Evolutionary conservation across 1,140 invertebrate species (phyloP), one percentile per base, ranked within the genome.

Genomic region (Ericerus pela): DNA sequence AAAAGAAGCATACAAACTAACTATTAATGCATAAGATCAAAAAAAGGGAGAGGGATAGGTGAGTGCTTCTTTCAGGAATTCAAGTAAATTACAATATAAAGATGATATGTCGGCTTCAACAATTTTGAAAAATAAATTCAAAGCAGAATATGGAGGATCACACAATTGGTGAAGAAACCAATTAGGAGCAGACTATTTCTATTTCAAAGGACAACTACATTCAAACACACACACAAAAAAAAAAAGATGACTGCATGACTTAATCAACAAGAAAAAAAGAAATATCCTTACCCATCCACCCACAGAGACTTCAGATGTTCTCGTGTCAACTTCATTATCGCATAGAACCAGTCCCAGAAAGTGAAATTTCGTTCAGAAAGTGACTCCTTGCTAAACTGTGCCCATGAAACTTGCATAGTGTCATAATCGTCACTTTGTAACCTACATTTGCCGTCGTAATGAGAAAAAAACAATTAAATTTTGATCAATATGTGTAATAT

Each of bases 301-400:
- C 92, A 96, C 1, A 88, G 84, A 36, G 79, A 80, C 56, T 87
- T 73, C 43, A 97, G 70, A 70, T 96, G 92, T 68, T 96, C 92
- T 64, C 88, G 80, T 1, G 92, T 96, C 18, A 98, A 75, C 72
- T 96, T 96, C 78, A 95, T 91, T 0, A 96, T 86, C 41, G 88
- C 86, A 73, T 94, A 96, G 72, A 96, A 96, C 93, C 93, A 96
- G 72, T 97, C 93, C 93, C 93, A 98, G 72, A 97, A 97, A 0
- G 93, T 96, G 66, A 96, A 96, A 63, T 81, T 87, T 55, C 92
- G 73, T 52, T 92, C 89, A 1, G 83, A 84, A 29, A 97, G 70
- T 0, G 91, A 85, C 69, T 96, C 92, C 73, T 96, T 92, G 65
- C 85, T 93, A 68, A 94, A 94, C 66, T 92, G 88, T 3, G 85